A percentile compares a stretch with the other conserved stretches of the same genome.
phyloP scores from a whole-genome alignment of 2,797 vertebrate genomes.

The Chanos chanos region DNA sequence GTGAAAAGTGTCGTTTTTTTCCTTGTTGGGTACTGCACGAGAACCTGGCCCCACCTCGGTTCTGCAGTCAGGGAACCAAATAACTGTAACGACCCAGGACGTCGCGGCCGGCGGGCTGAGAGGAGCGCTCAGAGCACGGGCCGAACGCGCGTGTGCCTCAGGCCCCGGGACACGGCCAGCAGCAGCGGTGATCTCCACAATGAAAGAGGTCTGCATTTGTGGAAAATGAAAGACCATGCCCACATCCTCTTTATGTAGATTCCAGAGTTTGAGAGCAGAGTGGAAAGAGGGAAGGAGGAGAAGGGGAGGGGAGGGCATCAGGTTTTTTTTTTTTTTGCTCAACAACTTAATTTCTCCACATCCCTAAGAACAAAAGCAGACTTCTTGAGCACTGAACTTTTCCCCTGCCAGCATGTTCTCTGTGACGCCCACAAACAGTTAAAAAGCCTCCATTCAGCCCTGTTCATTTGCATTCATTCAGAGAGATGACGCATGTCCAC shows the following conservation, averaged over 20 bases:
- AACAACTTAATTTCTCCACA: conserved; percentile 43
- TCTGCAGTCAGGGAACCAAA: conserved; percentile 1
- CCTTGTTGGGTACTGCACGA: too few relatives aligned
- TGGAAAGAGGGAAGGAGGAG: conserved; percentile 34
- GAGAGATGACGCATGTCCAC: conserved; percentile 6
- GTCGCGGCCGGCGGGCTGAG: neutral
- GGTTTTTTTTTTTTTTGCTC: conserved; percentile 51
- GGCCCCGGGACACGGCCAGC: conserved; percentile 46
- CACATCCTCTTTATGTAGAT: conserved; percentile 67
- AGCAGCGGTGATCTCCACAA: conserved; percentile 49
- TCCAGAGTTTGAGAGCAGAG: conserved; percentile 42
- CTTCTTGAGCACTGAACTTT: conserved; percentile 62
- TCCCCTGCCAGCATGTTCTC: conserved; percentile 45
- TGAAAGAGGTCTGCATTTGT: conserved; percentile 58
- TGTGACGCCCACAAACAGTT: conserved; percentile 51
- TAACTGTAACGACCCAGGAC: too few relatives aligned
- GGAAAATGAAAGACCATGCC: conserved; percentile 45
- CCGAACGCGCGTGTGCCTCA: conserved; percentile 38
- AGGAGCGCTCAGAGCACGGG: conserved; percentile 28
- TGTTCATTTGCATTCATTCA: conserved; percentile 42
- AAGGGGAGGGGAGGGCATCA: conserved; percentile 34
- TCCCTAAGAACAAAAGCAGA: conserved; percentile 62
- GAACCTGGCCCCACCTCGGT: too few relatives aligned
- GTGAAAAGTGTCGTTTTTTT: too few relatives aligned
- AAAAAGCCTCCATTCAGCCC: conserved; percentile 30